Percentiles rank a stretch among this genome's conserved stretches.
Conservation (phyloP, 2,797 vertebrate species). For the Acestrorhynchus altus region DNA sequence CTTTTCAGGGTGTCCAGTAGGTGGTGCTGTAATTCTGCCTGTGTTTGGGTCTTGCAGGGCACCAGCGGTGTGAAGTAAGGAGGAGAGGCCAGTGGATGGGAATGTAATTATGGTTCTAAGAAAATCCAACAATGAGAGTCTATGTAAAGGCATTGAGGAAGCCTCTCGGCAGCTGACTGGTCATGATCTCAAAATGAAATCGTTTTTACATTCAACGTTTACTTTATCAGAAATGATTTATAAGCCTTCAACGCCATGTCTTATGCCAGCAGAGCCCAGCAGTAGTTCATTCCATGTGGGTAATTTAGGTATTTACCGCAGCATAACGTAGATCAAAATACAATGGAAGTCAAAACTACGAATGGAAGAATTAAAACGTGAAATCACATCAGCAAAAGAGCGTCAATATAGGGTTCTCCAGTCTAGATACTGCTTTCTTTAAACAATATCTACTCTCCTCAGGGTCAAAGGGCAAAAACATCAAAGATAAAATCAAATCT, state of each 20-base stretch:
- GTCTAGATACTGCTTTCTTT: too few relatives aligned
- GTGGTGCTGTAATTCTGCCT: constrained; percentile 75
- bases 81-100: constrained; percentile 66
- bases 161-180: background rate
- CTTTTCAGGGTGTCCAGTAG: constrained; percentile 67
- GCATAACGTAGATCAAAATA: too few relatives aligned
- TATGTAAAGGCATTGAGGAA: constrained; percentile 54
- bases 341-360: too few relatives aligned
- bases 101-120: constrained; percentile 71
- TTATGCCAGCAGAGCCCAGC: too few relatives aligned
- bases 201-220: background rate
- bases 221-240: background rate
- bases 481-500: too few relatives aligned
- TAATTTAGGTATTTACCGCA: too few relatives aligned
- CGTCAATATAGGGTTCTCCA: too few relatives aligned
- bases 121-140: constrained; percentile 61
- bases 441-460: too few relatives aligned
- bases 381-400: too few relatives aligned
- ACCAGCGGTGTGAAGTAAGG: constrained; percentile 63
- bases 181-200: background rate
- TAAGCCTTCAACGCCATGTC: too few relatives aligned
- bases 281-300: too few relatives aligned
- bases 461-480: constrained; percentile 55
- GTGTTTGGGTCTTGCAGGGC: constrained; percentile 30
- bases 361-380: too few relatives aligned